Percentiles rank a stretch among this genome's conserved stretches.
These are phyloP conservation scores for Antennarius maculatus DNA, from an alignment of 2,797 vertebrate genomes.

Conservation along the genomic window DNA sequence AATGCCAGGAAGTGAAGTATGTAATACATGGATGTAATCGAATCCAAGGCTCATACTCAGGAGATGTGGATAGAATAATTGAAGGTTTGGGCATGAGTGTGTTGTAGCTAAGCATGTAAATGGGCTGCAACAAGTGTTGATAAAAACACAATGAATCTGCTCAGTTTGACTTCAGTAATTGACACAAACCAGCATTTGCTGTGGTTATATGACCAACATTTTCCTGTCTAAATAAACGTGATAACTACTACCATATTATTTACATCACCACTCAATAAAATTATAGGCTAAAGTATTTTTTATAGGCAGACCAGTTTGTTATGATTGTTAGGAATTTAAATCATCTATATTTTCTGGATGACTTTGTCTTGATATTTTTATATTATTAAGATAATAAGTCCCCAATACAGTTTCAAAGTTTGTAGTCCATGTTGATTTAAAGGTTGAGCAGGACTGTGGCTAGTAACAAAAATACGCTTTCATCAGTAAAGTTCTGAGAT, in stretches of 20 bases:
- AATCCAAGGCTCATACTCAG: slow-evolving; percentile 16
- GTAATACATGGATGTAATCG: slow-evolving; percentile 10
- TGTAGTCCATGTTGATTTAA: background rate
- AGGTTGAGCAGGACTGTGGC: background rate
- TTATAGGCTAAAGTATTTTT: slow-evolving; percentile 11
- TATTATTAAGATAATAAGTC: too few species aligned
- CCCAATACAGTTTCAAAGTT: too few species aligned
- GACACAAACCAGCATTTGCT: slow-evolving; percentile 46
- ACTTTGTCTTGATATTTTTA: too few species aligned
- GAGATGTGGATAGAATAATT: slow-evolving; percentile 45
- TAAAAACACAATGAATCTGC: slow-evolving; percentile 36
- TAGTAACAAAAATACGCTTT: too few species aligned
- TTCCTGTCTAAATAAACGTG: slow-evolving; percentile 49
- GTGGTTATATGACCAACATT: slow-evolving; percentile 33
- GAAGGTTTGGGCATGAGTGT: slow-evolving; percentile 47
- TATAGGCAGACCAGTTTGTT: too few species aligned
- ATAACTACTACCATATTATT: slow-evolving; percentile 36
- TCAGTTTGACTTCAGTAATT: slow-evolving; percentile 51
- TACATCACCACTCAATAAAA: slow-evolving; percentile 37
- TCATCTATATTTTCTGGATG: too few species aligned
- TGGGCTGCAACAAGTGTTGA: slow-evolving; percentile 55
- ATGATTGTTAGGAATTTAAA: too few species aligned
- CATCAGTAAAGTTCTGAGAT: too few species aligned
- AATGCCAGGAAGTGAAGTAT: slow-evolving; percentile 45
- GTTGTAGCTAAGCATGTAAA: slow-evolving; percentile 54